Evolutionary conservation across 2,888 invertebrate genomes (phyloP).

Genomic region (Rhorus exstirpatorius): DNA sequence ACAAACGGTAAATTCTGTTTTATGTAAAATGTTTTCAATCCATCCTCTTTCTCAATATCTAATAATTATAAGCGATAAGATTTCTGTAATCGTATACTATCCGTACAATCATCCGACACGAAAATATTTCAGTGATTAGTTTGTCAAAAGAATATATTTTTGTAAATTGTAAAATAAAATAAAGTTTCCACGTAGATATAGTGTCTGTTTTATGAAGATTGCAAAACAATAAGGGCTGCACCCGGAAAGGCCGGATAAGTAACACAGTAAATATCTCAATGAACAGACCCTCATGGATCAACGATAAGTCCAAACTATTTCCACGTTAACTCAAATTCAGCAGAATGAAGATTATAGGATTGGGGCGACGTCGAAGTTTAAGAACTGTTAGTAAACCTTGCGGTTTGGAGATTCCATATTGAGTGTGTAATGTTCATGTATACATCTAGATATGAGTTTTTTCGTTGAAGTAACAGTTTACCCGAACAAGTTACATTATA

Average conservation of each 20-base stretch:
- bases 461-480: not conserved
- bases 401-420: not conserved
- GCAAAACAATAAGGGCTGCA: not conserved
- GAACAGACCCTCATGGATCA: no score
- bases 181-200: not conserved
- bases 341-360: not conserved
- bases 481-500: not conserved
- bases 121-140: conserved; percentile 33
- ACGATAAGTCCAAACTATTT: not conserved
- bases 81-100: not conserved
- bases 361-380: not conserved
- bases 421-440: no score
- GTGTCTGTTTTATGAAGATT: not conserved
- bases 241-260: not conserved
- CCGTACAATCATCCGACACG: not conserved
- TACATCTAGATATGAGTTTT: not conserved
- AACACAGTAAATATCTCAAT: not conserved
- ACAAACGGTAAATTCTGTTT: not conserved
- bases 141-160: conserved; percentile 6
- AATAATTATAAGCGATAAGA: not conserved
- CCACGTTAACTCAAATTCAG: not conserved
- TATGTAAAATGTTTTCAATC: no score
- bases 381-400: conserved; percentile 3
- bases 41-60: no score
- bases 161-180: conserved; percentile 18